These are phyloP conservation scores for Numenius phaeopus DNA, from an alignment of 2,797 vertebrate species.

Conservation along the genomic window DNA sequence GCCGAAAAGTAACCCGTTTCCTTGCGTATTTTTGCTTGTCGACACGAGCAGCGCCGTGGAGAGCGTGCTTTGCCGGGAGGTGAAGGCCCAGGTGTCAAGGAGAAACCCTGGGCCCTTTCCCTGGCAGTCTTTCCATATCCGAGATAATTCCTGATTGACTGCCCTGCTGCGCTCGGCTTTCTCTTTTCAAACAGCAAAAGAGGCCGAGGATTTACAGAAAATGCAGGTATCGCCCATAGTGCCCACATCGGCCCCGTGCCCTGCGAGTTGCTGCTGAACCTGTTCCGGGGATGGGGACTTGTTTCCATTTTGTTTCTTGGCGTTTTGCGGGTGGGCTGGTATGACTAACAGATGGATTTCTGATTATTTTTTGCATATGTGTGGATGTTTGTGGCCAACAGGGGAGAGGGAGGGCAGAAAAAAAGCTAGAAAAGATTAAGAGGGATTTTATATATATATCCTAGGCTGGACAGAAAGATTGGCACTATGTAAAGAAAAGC, in stretches of 20 bases:
- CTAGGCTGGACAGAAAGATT: not conserved
- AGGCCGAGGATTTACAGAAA: not conserved
- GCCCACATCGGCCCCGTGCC: fast-evolving
- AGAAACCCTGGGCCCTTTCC: not conserved
- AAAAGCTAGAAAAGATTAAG: not conserved
- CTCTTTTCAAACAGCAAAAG: not conserved
- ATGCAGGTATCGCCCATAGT: fast-evolving
- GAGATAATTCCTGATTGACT: fast-evolving
- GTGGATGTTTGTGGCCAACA: not conserved
- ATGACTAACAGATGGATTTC: not conserved
- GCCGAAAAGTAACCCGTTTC: no score
- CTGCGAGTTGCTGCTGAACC: not conserved
- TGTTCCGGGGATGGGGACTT: not conserved
- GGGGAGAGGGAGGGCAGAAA: not conserved
- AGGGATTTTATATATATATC: not conserved
- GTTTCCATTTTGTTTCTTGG: not conserved
- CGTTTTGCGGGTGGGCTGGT: not conserved
- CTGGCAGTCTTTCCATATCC: fast-evolving
- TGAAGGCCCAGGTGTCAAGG: not conserved
- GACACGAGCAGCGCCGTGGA: fast-evolving
- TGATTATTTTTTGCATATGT: not conserved
- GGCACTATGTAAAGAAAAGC: fast-evolving
- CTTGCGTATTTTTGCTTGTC: not conserved
- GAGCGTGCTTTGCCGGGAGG: fast-evolving
- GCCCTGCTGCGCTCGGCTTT: no score